Evolutionary conservation across 2,888 invertebrate genomes (phyloP).

Genomic region (Augochlorella aurata): DNA sequence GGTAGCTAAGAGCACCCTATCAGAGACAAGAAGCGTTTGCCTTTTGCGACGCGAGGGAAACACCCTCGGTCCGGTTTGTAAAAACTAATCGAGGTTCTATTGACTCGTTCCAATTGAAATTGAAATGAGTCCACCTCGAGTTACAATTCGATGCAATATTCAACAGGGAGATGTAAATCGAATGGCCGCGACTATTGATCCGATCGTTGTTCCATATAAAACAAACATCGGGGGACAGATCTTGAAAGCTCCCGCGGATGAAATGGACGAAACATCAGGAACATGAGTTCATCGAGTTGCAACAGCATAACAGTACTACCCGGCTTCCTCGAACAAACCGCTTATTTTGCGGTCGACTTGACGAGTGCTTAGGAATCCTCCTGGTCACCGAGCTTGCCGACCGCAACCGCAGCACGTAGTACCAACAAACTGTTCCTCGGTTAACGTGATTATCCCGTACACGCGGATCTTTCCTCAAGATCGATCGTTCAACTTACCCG

Average conservation of each 20-base stretch:
- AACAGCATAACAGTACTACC: slow-evolving; percentile 7
- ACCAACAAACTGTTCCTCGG: slow-evolving; percentile 27
- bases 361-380: slow-evolving; percentile 24
- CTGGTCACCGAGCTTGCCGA: slow-evolving; percentile 34
- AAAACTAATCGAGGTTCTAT: background rate
- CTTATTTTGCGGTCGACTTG: slow-evolving; percentile 29
- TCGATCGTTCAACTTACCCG: slow-evolving; percentile 85
- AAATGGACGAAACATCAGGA: background rate
- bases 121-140: background rate
- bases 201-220: background rate
- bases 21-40: slow-evolving; percentile 28
- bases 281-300: background rate
- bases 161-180: slow-evolving; percentile 16
- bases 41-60: slow-evolving; percentile 15
- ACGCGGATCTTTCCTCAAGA: background rate
- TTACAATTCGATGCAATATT: background rate
- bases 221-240: background rate
- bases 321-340: background rate
- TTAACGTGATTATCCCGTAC: slow-evolving; percentile 21
- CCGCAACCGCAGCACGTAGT: slow-evolving; percentile 15
- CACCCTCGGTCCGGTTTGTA: background rate
- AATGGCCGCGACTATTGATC: background rate
- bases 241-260: background rate
- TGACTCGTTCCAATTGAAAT: background rate
- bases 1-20: slow-evolving; percentile 18